Base-by-base conservation (phyloP, 2,888 invertebrate species). In the Linyphia triangularis region DNA sequence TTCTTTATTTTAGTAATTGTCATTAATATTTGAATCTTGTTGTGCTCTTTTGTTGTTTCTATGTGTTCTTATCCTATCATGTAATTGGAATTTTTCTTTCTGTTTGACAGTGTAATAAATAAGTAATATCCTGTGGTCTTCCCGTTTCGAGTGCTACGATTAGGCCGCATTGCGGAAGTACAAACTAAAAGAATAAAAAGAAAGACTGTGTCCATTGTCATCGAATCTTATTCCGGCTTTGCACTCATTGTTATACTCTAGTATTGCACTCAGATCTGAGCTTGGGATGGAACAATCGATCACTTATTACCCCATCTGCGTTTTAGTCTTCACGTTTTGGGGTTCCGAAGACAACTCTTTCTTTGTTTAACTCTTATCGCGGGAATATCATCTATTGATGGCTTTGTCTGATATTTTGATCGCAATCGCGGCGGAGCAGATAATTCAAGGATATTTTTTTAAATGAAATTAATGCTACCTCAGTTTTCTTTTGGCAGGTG, bases 261-360 rank as follows among this genome's bases (percentile, higher is more conserved):
- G 57, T 79, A 79, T 51, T 67, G 69, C 69, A 69, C 69, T 57
- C 16, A 28, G 30, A 69, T 33, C 67, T 51, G 43, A 22, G 28
- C 40, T 59, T 33, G 19, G 51, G 16, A 81, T 69, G 57, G 33
- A 69, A 81, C 81, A 67, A 81, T 81, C 69, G 81, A 57, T 69
- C 81, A 81, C 81, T 81, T 69, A 81, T 0, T 19, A 30, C 16
- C n/a, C 69, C 22, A 81, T 81, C 81, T 57, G 33, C 65, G 57
- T 81, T 67, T 81, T 57, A 24, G 69, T 19, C 19, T 65, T 37
- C 43, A 63, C 78, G 63, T 26, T 65, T 40, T 51, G 51, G 16
- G 13, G n/a, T 37, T 70, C 33, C 13, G 24, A 3, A 13, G 19
- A 40, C 61, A 30, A 77, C 33, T 4, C n/a, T 26, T 63, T 81